phyloP scores from a whole-genome alignment of 2,113 vertebrate species.

The Bubo blakistoni region DNA sequence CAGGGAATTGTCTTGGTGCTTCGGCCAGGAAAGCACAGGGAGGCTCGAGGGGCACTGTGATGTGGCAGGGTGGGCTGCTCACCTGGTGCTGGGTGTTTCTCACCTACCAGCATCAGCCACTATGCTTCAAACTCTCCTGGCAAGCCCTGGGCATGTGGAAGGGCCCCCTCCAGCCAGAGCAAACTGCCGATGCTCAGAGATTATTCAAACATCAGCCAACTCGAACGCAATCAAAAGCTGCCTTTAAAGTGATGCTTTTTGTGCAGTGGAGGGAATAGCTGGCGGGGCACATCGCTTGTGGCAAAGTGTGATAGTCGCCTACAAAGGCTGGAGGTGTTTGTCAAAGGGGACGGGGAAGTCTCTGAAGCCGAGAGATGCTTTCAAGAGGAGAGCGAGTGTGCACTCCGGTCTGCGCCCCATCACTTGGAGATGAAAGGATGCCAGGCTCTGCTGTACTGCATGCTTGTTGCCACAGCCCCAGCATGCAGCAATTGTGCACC shows the following conservation, averaged over 20 bases:
- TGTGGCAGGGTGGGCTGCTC: neutral
- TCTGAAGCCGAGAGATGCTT: constrained; percentile 42
- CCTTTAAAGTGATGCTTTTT: neutral
- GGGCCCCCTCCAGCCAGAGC: neutral
- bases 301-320: neutral
- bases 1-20: neutral
- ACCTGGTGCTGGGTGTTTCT: accelerated
- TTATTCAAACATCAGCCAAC: accelerated
- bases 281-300: neutral
- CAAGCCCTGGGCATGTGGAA: accelerated
- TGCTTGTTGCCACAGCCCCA: neutral
- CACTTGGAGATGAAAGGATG: neutral
- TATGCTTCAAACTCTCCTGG: neutral
- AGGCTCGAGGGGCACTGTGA: neutral
- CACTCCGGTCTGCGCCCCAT: accelerated
- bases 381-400: neutral
- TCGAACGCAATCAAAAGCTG: neutral
- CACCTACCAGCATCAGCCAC: neutral
- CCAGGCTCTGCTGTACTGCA: neutral
- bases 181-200: neutral
- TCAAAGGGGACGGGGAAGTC: neutral
- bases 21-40: accelerated
- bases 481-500: neutral
- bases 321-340: constrained; percentile 3
- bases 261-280: neutral